Conservation (phyloP, 2,797 vertebrate species). For the Pantherophis alleghaniensis region DNA sequence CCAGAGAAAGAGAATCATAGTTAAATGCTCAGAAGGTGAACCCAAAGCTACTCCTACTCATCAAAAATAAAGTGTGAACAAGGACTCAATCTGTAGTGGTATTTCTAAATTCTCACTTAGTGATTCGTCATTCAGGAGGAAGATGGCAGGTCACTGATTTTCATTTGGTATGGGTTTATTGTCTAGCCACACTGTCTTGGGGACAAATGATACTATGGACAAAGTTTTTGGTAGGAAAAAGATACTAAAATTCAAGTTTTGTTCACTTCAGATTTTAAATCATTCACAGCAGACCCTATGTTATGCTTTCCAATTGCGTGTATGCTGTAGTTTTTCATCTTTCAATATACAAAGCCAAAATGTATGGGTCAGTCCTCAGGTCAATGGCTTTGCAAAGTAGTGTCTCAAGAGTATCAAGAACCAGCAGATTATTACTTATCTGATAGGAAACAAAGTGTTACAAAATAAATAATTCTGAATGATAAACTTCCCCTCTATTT, state of each 20-base stretch:
- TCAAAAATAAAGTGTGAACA: neutral
- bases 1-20: neutral
- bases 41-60: neutral
- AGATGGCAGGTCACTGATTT: neutral
- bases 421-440: neutral
- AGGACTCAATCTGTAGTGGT: neutral
- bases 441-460: neutral
- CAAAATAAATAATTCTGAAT: neutral
- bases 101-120: neutral
- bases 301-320: neutral
- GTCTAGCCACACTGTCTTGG: neutral
- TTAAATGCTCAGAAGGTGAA: neutral
- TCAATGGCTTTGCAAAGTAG: neutral
- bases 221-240: neutral
- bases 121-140: neutral
- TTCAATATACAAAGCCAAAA: neutral
- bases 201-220: neutral
- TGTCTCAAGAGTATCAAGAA: neutral
- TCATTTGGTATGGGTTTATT: neutral
- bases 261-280: neutral
- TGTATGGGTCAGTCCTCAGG: neutral
- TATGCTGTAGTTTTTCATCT: neutral
- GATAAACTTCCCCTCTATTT: neutral
- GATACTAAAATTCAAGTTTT: neutral
- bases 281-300: neutral